phyloP scores from a whole-genome alignment of 2,113 vertebrate genomes.

The Cranoglanis bouderius region DNA sequence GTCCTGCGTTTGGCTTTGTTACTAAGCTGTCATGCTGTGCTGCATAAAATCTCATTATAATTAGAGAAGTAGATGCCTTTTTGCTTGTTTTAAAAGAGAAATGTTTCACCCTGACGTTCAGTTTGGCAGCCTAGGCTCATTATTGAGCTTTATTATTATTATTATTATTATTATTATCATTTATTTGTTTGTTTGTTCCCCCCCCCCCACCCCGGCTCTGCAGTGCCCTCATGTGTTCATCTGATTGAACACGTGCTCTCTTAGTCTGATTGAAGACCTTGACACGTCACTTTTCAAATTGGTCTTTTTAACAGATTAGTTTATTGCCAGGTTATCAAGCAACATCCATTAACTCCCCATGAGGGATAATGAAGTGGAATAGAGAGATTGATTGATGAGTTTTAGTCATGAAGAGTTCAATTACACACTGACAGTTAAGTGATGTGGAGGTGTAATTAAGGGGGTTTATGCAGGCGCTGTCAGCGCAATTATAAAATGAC shows the following conservation, averaged over 20 bases:
- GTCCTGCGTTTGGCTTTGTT: background rate
- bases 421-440: slow-evolving; percentile 14
- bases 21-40: background rate
- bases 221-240: background rate
- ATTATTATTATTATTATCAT: too few relatives aligned
- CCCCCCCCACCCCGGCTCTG: too few relatives aligned
- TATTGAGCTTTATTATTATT: background rate
- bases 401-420: slow-evolving; percentile 15
- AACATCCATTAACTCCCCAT: background rate
- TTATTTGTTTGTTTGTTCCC: too few relatives aligned
- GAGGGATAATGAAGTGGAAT: slow-evolving; percentile 7
- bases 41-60: background rate
- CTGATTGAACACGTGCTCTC: background rate
- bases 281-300: background rate
- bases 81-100: background rate
- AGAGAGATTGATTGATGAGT: slow-evolving; percentile 9
- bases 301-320: background rate
- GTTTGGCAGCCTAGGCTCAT: background rate
- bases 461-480: background rate
- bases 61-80: background rate
- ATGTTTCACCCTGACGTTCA: background rate
- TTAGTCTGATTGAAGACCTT: background rate
- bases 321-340: slow-evolving; percentile 16
- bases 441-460: slow-evolving; percentile 4
- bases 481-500: background rate